These are phyloP conservation scores for Australoheros scitulus DNA, from an alignment of 2,113 vertebrate genomes.

Conservation along the genomic window DNA sequence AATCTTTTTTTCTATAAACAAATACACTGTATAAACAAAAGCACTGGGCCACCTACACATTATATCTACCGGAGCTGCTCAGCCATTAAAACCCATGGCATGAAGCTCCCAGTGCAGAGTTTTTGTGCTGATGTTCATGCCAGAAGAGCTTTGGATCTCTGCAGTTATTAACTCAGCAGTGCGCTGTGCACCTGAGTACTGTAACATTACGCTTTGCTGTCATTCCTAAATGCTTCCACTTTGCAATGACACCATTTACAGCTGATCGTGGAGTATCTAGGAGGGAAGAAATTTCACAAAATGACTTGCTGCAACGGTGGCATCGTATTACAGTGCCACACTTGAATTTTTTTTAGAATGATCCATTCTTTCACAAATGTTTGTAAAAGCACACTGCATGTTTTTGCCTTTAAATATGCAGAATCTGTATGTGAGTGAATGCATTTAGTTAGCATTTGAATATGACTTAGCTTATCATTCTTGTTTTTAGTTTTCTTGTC, in stretches of 20 bases:
- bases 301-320: not conserved
- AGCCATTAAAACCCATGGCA: not conserved
- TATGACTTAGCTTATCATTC: no score
- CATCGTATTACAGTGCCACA: no score
- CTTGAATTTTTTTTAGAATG: no score
- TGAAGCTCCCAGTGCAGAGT: not conserved
- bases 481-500: no score
- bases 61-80: not conserved
- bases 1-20: no score
- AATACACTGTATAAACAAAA: no score
- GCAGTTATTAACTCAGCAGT: not conserved
- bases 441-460: no score
- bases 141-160: not conserved
- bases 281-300: not conserved
- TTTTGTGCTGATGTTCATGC: not conserved
- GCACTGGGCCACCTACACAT: not conserved
- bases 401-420: not conserved
- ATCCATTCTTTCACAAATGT: not conserved
- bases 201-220: not conserved
- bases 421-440: not conserved
- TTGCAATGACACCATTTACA: not conserved
- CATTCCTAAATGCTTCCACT: not conserved
- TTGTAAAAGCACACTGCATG: not conserved
- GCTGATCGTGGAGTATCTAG: not conserved
- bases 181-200: not conserved